Percentiles rank a stretch among this genome's conserved stretches.
phyloP scores from a whole-genome alignment of 2,888 invertebrate genomes.

The Rhingia rostrata region DNA sequence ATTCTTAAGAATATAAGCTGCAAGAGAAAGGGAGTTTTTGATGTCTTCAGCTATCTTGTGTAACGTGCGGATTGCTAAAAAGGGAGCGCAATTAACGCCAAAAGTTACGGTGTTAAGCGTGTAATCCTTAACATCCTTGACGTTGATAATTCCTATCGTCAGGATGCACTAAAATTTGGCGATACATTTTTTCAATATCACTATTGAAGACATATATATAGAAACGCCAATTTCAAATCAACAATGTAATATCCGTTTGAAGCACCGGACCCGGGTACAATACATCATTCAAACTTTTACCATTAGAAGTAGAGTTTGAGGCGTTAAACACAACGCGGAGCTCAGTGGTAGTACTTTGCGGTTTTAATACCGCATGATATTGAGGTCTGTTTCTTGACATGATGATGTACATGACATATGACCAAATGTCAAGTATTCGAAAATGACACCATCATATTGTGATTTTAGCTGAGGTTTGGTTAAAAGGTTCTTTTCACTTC shows the following conservation, averaged over 20 bases:
- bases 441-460: slow-evolving; percentile 18
- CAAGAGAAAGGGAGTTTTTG: too few relatives aligned
- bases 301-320: too few relatives aligned
- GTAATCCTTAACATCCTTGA: background rate
- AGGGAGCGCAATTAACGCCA: too few relatives aligned
- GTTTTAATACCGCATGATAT: slow-evolving; percentile 8
- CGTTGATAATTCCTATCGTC: slow-evolving; percentile 13
- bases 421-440: slow-evolving; percentile 17
- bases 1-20: too few relatives aligned
- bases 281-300: too few relatives aligned
- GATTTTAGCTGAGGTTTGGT: too few relatives aligned
- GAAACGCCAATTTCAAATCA: background rate
- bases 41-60: too few relatives aligned
- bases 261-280: too few relatives aligned
- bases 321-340: too few relatives aligned
- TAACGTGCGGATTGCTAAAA: too few relatives aligned
- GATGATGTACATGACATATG: slow-evolving; percentile 1
- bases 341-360: background rate
- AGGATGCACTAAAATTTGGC: slow-evolving; percentile 16
- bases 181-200: slow-evolving; percentile 24
- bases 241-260: too few relatives aligned
- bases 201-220: slow-evolving; percentile 14
- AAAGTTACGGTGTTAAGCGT: slow-evolving; percentile 11
- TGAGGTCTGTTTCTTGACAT: background rate
- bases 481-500: background rate